These are phyloP conservation scores for Lasioglossum pauxillum DNA, from an alignment of 2,888 invertebrate species.

Conservation along the genomic window DNA sequence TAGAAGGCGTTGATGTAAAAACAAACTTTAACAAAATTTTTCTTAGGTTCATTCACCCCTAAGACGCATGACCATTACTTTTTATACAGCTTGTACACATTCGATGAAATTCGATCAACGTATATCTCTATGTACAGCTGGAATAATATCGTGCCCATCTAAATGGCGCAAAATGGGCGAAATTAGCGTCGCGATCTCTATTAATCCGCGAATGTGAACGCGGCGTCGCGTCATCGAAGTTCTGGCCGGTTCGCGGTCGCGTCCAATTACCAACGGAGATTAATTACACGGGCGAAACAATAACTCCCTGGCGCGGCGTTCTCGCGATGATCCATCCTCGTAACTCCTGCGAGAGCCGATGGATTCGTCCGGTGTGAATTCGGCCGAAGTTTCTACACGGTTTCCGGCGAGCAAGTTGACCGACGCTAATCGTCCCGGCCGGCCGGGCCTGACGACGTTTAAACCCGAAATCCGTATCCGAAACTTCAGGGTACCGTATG, in stretches of 20 bases:
- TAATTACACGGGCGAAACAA: slow-evolving; percentile 54
- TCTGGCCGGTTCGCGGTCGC: not conserved
- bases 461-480: not conserved
- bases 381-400: slow-evolving; percentile 13
- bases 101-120: too few species aligned
- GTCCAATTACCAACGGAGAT: slow-evolving; percentile 40
- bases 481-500: not conserved
- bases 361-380: not conserved
- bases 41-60: too few species aligned
- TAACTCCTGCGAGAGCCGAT: slow-evolving; percentile 33
- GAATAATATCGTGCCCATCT: not conserved
- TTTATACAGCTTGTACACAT: too few species aligned
- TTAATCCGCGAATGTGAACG: not conserved
- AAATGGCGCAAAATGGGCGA: not conserved
- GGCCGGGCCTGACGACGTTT: not conserved
- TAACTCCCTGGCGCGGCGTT: slow-evolving; percentile 42
- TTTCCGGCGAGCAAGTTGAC: slow-evolving; percentile 17
- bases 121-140: too few species aligned
- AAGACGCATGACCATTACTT: too few species aligned
- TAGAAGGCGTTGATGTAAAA: too few species aligned
- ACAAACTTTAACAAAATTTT: too few species aligned
- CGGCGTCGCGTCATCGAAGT: not conserved
- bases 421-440: not conserved
- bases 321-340: slow-evolving; percentile 65
- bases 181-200: not conserved